Base-by-base conservation (phyloP, 2,888 invertebrate species). In the Apoderus coryli region DNA sequence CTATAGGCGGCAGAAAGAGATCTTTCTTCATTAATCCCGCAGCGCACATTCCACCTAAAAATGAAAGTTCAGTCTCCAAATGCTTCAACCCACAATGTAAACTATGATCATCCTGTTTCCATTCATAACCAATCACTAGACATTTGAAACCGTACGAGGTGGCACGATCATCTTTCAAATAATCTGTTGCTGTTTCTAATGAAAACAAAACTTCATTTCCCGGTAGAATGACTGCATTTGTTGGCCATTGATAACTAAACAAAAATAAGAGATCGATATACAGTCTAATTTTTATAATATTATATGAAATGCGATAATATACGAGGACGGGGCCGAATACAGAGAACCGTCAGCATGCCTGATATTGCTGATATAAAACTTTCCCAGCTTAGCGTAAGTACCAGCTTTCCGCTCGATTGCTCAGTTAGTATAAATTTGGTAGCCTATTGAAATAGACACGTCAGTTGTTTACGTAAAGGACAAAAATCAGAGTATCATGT, bases 121-220 rank as follows among this genome's bases (percentile, higher is more conserved):
- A 88, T 56, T 75, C 90, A 57, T 72, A 88, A 37, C 77, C 92
- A 49, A 80, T 72, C 31, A 80, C 76, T 15, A 82, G 60, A 50
- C 82, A 82, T 39, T 73, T 85, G 65, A 77, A 93, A 44, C 69
- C 78, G 54, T 72, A 88, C 37, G 75, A 74, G 49, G 72, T 72
- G 1, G 75, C 75, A 47, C 80, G 76, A 42, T 86, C 90, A 57
- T 89, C 88, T 48, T 85, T 86, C 37, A 89, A 72, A 56, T 93
- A 95, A 55, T 93, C 81, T 0, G 93, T 85, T 0, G 93, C 88
- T 0, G 95, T 93, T 62, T 96, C 95, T 50, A 98, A 54, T 0
- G 92, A 90, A 57, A 96, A 92, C 47, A 92, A 75, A 0, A 95
- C 80, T 61, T 90, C 86, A 54, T 92, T 89, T 10, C 92, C 93